phyloP scores from a whole-genome alignment of 1,140 invertebrate genomes.

The Geopemphigus sp. region DNA sequence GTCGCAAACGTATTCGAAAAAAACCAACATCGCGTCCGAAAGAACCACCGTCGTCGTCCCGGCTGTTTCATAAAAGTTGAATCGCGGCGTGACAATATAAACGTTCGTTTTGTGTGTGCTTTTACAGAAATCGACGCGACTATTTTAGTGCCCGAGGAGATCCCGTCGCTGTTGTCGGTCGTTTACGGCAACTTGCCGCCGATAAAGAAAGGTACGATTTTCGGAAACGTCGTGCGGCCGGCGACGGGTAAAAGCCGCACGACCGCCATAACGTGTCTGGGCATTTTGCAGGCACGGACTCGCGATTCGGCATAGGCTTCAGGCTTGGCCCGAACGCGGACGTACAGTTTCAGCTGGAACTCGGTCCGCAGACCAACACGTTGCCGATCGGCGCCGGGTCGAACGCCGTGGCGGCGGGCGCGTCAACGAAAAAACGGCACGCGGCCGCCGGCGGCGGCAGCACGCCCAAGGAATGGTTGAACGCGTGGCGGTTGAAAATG shows the following conservation, averaged over 20 bases:
- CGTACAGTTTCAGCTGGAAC: conserved; percentile 72
- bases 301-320: conserved; percentile 74
- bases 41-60: too few species aligned
- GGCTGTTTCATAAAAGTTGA: too few species aligned
- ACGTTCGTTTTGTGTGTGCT: not conserved
- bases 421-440: conserved; percentile 1
- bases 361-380: conserved; percentile 73
- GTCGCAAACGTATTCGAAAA: too few species aligned
- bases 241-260: too few species aligned
- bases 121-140: conserved; percentile 46
- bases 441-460: not conserved
- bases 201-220: conserved; percentile 69
- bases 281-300: conserved; percentile 72
- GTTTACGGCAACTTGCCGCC: conserved; percentile 80
- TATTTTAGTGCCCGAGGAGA: conserved; percentile 71
- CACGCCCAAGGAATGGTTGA: conserved; percentile 37
- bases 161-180: conserved; percentile 71
- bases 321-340: conserved; percentile 76
- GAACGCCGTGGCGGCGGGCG: not conserved
- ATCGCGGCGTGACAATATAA: not conserved
- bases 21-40: too few species aligned
- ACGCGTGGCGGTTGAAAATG: conserved; percentile 39
- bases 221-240: too few species aligned
- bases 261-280: too few species aligned
- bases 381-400: conserved; percentile 58